phyloP scores from a whole-genome alignment of 2,888 invertebrate genomes.

The Xiphydria camelus region DNA sequence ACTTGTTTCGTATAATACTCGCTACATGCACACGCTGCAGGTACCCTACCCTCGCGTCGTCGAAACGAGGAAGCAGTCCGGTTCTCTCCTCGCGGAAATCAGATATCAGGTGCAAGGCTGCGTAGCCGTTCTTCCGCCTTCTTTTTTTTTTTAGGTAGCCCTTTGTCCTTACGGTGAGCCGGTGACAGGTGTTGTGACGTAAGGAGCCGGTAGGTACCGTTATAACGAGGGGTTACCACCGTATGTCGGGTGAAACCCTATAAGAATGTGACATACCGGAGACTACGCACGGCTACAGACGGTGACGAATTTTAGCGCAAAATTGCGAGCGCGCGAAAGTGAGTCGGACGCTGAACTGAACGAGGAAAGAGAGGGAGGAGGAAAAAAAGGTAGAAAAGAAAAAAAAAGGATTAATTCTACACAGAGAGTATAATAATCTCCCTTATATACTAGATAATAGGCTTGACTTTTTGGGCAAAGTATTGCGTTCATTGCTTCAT shows the following conservation, averaged over 20 bases:
- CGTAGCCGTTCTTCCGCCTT: conserved; percentile 8
- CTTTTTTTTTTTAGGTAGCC: conserved; percentile 31
- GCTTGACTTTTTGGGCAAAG: too few relatives aligned
- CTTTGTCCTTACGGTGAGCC: conserved; percentile 40
- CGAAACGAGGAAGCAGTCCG: conserved; percentile 14
- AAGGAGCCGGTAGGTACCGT: conserved; percentile 49
- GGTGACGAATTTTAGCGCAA: conserved; percentile 2
- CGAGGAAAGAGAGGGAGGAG: too few relatives aligned
- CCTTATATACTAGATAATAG: too few relatives aligned
- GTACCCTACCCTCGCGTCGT: too few relatives aligned
- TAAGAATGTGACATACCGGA: conserved; percentile 29
- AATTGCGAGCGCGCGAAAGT: conserved; percentile 24
- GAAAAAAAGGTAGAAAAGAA: too few relatives aligned
- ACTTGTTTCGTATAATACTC: too few relatives aligned
- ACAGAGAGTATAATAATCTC: too few relatives aligned
- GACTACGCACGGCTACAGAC: conserved; percentile 3
- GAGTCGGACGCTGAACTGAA: conserved; percentile 15
- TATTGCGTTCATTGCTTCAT: too few relatives aligned
- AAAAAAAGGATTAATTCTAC: too few relatives aligned
- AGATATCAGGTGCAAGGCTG: conserved; percentile 36
- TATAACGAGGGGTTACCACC: too few relatives aligned
- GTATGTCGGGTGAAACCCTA: conserved; percentile 42
- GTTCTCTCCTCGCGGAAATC: conserved; percentile 38
- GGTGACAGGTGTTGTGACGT: conserved; percentile 52
- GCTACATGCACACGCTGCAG: too few relatives aligned